Evolutionary conservation across 2,113 vertebrate species (phyloP), one percentile per base, ranked within the genome.

Genomic region (Oryzias melastigma): DNA sequence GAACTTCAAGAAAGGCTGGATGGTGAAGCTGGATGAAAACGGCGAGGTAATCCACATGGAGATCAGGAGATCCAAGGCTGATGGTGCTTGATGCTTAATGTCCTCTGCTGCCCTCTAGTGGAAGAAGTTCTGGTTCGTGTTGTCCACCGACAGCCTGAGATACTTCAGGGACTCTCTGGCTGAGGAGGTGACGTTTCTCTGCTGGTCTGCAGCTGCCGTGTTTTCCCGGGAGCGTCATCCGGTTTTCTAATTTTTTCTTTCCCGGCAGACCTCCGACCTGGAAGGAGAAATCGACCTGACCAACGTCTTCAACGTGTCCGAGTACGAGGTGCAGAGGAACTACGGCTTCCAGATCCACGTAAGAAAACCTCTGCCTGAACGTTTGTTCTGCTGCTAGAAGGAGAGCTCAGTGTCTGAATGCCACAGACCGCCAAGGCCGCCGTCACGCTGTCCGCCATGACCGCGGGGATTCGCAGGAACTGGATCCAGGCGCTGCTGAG

Each of bases 1-100:
- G n/a, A 91, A 90, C 74, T 88, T 90, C 62, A 91, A 91, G 62
- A 91, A 91, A 77, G 90, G 90, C 17, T 91, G 90, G 90, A 84
- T 91, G 87, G 73, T 90, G 24, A 90, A 87, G 25, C 27, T 90
- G 69, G 75, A 89, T 56, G 62, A 72, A 27, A 56, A 75, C 17
- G 69, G 82, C 3, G 78, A 88, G 84, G 90, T 91, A 72, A 79
- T 29, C 4, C 7, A 2, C 42, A 7, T 20, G 6, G 18, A 13
- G 6, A 35, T 12, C 22, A 49, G 17, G 14, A 1, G 5, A 14
- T 24, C 44, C 10, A 1, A 0, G 5, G 10, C 19, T 18, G 0
- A 1, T 8, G 4, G 40, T 35, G 7, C 29, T 35, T 5, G 59
- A 27, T 22, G 15, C n/a, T 62, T 2, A 44, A 27, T 59, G 46